Conservation (phyloP, 2,888 invertebrate genomes). For the Daptonema setosum region DNA sequence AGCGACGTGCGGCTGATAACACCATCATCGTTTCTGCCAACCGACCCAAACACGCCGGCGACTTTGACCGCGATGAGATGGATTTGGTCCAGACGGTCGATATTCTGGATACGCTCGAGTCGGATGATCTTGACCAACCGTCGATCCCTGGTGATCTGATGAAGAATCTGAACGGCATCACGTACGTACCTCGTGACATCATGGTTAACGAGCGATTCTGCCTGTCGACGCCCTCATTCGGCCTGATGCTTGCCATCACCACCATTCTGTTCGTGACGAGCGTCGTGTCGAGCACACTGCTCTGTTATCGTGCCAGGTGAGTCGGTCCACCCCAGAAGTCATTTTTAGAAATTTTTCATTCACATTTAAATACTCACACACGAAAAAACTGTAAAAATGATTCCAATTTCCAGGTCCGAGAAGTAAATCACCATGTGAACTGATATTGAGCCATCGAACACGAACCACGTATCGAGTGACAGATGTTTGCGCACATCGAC, state of each 20-base stretch:
- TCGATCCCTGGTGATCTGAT: background rate
- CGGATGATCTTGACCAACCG: slow-evolving; percentile 1
- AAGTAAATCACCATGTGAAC: too few relatives aligned
- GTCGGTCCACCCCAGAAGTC: too few relatives aligned
- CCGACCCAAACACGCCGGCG: background rate
- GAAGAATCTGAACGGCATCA: background rate
- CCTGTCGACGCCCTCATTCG: slow-evolving; percentile 8
- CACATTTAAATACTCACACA: too few relatives aligned
- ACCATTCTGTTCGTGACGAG: slow-evolving; percentile 7
- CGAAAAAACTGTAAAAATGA: too few relatives aligned
- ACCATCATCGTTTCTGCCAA: slow-evolving; percentile 2
- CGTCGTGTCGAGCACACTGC: slow-evolving; percentile 5
- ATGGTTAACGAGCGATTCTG: slow-evolving; percentile 3
- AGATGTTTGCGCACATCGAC: too few relatives aligned
- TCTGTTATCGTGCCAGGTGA: slow-evolving; percentile 4
- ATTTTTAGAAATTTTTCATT: too few relatives aligned
- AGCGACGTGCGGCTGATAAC: background rate
- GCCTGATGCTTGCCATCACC: slow-evolving; percentile 7
- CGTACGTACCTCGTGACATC: background rate
- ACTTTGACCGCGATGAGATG: background rate
- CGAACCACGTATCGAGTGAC: too few relatives aligned
- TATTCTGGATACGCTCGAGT: slow-evolving; percentile 11
- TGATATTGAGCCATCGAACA: too few relatives aligned
- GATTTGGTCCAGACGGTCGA: slow-evolving; percentile 11
- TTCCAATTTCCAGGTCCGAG: too few relatives aligned